Evolutionary conservation across 2,888 invertebrate genomes (phyloP), one percentile per base, ranked within the genome.

Genomic region (Gastracanthus pulcherrimus): DNA sequence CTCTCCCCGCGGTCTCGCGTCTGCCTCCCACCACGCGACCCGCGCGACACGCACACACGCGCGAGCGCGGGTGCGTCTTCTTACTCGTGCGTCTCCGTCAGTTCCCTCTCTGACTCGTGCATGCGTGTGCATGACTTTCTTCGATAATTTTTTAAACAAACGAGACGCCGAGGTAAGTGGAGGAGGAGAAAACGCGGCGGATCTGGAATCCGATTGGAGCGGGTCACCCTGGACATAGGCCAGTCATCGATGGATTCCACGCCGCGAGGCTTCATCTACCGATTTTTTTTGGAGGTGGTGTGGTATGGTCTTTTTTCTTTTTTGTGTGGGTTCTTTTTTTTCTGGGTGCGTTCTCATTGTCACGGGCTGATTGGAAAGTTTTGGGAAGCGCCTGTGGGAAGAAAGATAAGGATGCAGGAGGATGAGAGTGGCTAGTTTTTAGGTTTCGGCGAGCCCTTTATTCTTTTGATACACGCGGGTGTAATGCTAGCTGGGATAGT

Each of bases 111-210:
- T 76, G 38, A 19, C 29, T 11, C 31, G 23, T 5, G 55, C 36
- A 2, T 62, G 29, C 31, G 58, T 26, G 41, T 26, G n/a, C 45
- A 77, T 84, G 87, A 88, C 90, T 90, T 90, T 91, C 90, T 87
- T 90, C 89, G 90, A 88, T 90, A 90, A 90, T 91, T 91, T 90
- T 90, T 91, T 90, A 89, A 91, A 91, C 90, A 91, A 91, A 89
- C 88, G 36, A 13, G 11, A 16, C n/a, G 13, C 34, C 16, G 64
- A 66, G 41, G 45, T n/a, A n/a, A n/a, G n/a, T 26, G 23, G 23
- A 58, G 64, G 16, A 58, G 70, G 7, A 36, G 66, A 36, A 51
- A 19, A 13, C 26, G 45, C 29, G 34, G 36, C 9, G 2, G 36
- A n/a, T n/a, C n/a, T n/a, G n/a, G n/a, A n/a, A n/a, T n/a, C 34